Evolutionary conservation across 2,888 invertebrate genomes (phyloP), one percentile per base, ranked within the genome.

Genomic region (Noctua comes): DNA sequence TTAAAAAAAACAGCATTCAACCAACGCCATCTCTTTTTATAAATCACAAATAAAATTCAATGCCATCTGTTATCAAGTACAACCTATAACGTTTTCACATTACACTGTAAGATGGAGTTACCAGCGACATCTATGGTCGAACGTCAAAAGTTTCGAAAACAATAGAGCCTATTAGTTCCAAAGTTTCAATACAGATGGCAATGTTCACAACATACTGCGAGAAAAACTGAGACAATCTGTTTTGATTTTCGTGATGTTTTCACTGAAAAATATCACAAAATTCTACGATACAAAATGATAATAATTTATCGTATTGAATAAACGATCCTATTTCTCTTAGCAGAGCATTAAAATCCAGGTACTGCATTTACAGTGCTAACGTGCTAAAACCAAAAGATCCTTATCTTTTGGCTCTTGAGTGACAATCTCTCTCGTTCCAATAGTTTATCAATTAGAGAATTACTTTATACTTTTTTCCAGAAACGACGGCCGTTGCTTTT

Each of bases 71-170:
- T 66, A n/a, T 18, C n/a, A n/a, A 16, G n/a, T n/a, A 43, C 43
- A 8, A 43, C 4, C n/a, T 8, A 8, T 11, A n/a, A 43, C 2
- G 24, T 65, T n/a, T n/a, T 0, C 24, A n/a, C 16, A n/a, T 27
- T 18, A 24, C 6, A 13, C 5, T 6, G 6, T 5, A n/a, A 54
- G 4, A 51, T 7, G 8, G 3, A 4, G 13, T 27, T n/a, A 48
- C 64, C 73, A 79, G 80, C 75, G 89, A 68, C 88, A 87, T 79
- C 88, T 86, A 40, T 80, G 8, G 8, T 7, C 8, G 0, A n/a
- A 69, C 18, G 1, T 54, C 5, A 74, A 36, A 31, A 83, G 16
- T 27, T 69, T 21, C 2, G 8, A 27, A 36, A 10, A 16, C 16
- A 6, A 62, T 3, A 2, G 3, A 13, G 40, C 31, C 7, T 51